Base-by-base conservation (phyloP, 2,113 vertebrate genomes). In the Pelobates fuscus region DNA sequence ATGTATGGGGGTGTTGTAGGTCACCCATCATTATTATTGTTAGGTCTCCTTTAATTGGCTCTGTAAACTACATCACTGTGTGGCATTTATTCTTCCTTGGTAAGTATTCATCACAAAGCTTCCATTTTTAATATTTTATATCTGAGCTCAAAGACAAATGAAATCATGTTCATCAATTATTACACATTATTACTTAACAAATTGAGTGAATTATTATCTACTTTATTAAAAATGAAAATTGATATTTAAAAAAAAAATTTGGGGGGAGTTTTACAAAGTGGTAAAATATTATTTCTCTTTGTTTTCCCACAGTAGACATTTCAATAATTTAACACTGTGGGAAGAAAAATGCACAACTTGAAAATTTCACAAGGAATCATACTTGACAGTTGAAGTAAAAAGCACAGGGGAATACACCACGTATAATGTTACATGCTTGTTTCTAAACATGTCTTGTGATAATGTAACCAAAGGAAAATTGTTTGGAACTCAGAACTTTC, bases 241-340 rank as follows among this genome's bases (percentile, higher is more conserved):
- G 10, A 37, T 37, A n/a, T 41, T 41, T 12, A 41, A 12, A 41
- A 49, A 49, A 49, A 49, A 49, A 49, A 49, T 49, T 12, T 14
- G 12, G 10, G 5, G 15, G 10, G 44, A 49, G 44, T 49, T 12
- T 8, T 41, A 49, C 12, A 49, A 49, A 49, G 4, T 17, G 15
- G 44, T 49, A 49, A 11, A 49, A 49, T 46, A 49, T 71, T 46
- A 49, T 49, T 61, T 62, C 43, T 49, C 25, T 23, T 24, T 20
- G 26, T 46, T 71, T 62, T 62, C 69, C 69, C 69, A 71, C 58
- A 71, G 69, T 10, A 30, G 26, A 71, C 2, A 49, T 17, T 71
- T 2, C 59, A 61, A 30, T 30, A 30, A 49, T 49, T 24, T 43
- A 12, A 37, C 23, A 57, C 30, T 70, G 67, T 70, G 67, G 67